phyloP scores from a whole-genome alignment of 2,113 vertebrate genomes.

The Trematomus loennbergii region DNA sequence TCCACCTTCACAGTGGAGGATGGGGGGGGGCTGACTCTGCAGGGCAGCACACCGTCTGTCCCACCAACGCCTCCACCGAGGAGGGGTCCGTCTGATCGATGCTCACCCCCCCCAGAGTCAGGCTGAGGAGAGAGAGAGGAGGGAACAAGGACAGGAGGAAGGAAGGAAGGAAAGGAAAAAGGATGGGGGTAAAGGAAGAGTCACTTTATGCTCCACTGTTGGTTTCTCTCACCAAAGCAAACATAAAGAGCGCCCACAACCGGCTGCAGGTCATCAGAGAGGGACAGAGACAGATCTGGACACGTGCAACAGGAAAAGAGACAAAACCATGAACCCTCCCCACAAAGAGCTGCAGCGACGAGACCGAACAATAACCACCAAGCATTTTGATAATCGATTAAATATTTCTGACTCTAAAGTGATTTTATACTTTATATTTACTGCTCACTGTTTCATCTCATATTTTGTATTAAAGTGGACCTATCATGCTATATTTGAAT shows the following conservation, averaged over 20 bases:
- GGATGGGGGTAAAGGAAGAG: conserved; percentile 5
- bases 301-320: conserved; percentile 12
- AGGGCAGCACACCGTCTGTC: conserved; percentile 89
- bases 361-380: too few relatives aligned
- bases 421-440: too few relatives aligned
- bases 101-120: conserved; percentile 81
- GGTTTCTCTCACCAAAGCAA: conserved; percentile 70
- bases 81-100: conserved; percentile 85
- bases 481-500: too few relatives aligned
- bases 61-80: conserved; percentile 84
- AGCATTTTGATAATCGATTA: too few relatives aligned
- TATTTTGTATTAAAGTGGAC: too few relatives aligned
- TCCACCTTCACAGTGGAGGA: conserved; percentile 81
- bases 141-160: conserved; percentile 2
- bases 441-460: too few relatives aligned
- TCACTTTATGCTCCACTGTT: conserved; percentile 82
- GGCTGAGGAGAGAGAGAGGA: conserved; percentile 61
- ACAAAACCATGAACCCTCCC: conserved; percentile 22
- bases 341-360: background rate
- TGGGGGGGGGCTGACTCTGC: conserved; percentile 79
- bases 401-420: too few relatives aligned
- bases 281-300: conserved; percentile 3
- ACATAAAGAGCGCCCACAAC: conserved; percentile 77
- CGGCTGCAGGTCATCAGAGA: conserved; percentile 25
- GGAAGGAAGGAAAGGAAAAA: background rate